Percentiles rank a stretch among this genome's conserved stretches.
These are phyloP conservation scores for Erynnis tages DNA, from an alignment of 2,888 invertebrate genomes.

Conservation along the genomic window DNA sequence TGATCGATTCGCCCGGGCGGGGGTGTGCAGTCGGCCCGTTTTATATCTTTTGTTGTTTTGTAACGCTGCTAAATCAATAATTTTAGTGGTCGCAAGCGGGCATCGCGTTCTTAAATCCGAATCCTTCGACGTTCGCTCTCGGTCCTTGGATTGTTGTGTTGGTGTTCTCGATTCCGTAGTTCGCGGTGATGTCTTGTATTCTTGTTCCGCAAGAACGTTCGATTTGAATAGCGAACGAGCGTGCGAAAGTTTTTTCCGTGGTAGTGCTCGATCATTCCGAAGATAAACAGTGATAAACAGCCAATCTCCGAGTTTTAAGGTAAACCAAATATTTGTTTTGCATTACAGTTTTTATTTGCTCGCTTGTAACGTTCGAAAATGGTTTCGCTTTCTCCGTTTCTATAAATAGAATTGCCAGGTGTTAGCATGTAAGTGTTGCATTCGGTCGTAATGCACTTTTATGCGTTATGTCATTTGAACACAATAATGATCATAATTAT, in stretches of 20 bases:
- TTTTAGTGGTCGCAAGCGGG: slow-evolving; percentile 67
- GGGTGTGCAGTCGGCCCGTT: slow-evolving; percentile 72
- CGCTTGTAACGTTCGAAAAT: slow-evolving; percentile 28
- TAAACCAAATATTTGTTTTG: slow-evolving; percentile 35
- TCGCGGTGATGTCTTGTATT: slow-evolving; percentile 10
- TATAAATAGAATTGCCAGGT: slow-evolving; percentile 56
- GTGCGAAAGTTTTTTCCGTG: slow-evolving; percentile 43
- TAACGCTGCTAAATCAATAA: slow-evolving; percentile 76
- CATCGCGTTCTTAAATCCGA: slow-evolving; percentile 44
- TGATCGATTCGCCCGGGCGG: slow-evolving; percentile 75
- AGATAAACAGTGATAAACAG: slow-evolving; percentile 34
- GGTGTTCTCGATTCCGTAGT: background rate
- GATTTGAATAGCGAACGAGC: slow-evolving; percentile 35
- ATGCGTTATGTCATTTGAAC: slow-evolving; percentile 42
- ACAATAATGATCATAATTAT: background rate
- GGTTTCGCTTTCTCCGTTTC: slow-evolving; percentile 38
- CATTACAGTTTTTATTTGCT: slow-evolving; percentile 24
- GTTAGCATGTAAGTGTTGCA: slow-evolving; percentile 34
- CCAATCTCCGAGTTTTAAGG: slow-evolving; percentile 33
- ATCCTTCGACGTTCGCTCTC: slow-evolving; percentile 37
- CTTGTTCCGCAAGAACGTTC: slow-evolving; percentile 19
- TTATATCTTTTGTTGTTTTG: slow-evolving; percentile 81
- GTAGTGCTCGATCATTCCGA: slow-evolving; percentile 33
- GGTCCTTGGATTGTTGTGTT: slow-evolving; percentile 14
- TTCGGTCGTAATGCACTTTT: slow-evolving; percentile 43